A percentile compares a stretch with the other conserved stretches of the same genome.
Evolutionary conservation across 2,113 vertebrate genomes (phyloP).

Genomic region (Probosciger aterrimus): DNA sequence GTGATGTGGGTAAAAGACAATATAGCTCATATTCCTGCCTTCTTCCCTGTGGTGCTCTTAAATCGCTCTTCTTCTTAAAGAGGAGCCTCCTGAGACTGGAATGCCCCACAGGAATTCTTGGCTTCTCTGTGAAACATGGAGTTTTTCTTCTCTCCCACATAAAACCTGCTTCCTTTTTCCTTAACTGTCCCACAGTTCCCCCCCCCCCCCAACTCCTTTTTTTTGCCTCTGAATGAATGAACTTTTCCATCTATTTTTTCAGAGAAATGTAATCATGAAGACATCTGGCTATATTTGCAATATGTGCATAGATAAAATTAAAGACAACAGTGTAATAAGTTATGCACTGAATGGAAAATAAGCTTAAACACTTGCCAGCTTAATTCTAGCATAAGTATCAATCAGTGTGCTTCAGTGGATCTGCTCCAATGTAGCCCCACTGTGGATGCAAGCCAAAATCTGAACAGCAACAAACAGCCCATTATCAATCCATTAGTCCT

Average conservation of each 20-base stretch:
- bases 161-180: neutral
- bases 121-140: neutral
- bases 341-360: neutral
- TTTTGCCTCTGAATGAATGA: neutral
- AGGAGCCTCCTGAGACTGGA: neutral
- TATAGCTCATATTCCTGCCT: neutral
- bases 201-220: neutral
- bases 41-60: neutral
- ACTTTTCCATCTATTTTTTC: neutral
- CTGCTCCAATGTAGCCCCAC: neutral
- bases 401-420: neutral
- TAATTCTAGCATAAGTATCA: neutral
- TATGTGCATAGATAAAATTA: neutral
- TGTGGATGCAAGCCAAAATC: conserved; percentile 19
- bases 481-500: conserved; percentile 56
- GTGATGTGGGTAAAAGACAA: neutral
- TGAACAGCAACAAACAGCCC: conserved; percentile 35
- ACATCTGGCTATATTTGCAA: neutral
- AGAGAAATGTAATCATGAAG: neutral
- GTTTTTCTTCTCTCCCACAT: neutral
- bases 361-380: neutral
- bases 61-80: neutral
- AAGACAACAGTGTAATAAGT: neutral
- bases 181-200: neutral
- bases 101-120: neutral